Conservation (phyloP, 2,888 invertebrate species). For the Notodonta ziczac region DNA sequence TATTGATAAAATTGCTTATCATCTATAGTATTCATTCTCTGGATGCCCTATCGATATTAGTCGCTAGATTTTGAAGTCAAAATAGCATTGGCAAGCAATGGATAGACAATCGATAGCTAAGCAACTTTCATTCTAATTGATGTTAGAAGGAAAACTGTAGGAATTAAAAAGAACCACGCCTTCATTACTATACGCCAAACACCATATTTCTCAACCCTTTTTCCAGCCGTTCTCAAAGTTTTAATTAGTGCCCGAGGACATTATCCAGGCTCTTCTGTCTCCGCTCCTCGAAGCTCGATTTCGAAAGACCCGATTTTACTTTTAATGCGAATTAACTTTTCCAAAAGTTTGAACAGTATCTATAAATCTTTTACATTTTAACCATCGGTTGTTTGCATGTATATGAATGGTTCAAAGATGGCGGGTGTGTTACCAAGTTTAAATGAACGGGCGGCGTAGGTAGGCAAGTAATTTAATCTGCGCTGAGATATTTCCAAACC, state of each 20-base stretch:
- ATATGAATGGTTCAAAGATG: constrained; percentile 9
- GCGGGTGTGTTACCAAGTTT: constrained; percentile 27
- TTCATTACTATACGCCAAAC: constrained; percentile 75
- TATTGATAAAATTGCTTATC: too few relatives aligned
- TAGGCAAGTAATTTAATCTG: constrained; percentile 20
- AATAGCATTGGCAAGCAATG: too few relatives aligned
- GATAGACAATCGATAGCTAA: too few relatives aligned
- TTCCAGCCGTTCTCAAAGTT: constrained; percentile 76
- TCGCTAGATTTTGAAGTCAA: too few relatives aligned
- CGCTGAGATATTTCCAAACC: constrained; percentile 17
- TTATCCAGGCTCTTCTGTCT: constrained; percentile 71
- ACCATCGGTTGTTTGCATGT: constrained; percentile 4
- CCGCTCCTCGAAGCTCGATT: constrained; percentile 57
- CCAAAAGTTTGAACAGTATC: constrained; percentile 47
- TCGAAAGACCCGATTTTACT: constrained; percentile 64
- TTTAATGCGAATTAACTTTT: constrained; percentile 56
- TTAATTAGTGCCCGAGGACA: constrained; percentile 84
- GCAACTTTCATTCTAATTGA: constrained; percentile 23
- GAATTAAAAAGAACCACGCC: constrained; percentile 71
- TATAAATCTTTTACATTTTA: constrained; percentile 25
- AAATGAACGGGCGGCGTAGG: constrained; percentile 20
- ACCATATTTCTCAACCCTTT: constrained; percentile 81
- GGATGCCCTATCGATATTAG: too few relatives aligned
- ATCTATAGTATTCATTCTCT: too few relatives aligned
- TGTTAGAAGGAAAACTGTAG: constrained; percentile 67